These are phyloP conservation scores for Leucosticte australis DNA, from an alignment of 2,113 vertebrate species.

Conservation along the genomic window DNA sequence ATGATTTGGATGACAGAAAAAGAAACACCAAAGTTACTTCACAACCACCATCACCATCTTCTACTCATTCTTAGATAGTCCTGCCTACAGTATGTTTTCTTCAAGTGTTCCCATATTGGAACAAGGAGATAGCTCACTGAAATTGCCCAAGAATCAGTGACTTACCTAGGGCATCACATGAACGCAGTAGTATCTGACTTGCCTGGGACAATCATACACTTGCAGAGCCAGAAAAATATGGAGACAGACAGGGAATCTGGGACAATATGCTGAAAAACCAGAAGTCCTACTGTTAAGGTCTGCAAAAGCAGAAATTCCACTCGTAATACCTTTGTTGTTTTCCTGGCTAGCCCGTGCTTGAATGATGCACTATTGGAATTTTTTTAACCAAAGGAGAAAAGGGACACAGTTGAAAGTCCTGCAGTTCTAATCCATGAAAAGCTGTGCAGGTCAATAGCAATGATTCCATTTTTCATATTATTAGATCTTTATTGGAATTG, in stretches of 20 bases:
- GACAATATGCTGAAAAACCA: background rate
- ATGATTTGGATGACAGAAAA: background rate
- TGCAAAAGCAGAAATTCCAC: background rate
- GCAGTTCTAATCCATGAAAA: background rate
- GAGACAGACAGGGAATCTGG: background rate
- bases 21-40: background rate
- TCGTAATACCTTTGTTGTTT: background rate
- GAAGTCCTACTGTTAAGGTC: background rate
- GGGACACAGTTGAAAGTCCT: rapidly evolving
- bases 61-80: background rate
- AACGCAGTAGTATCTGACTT: background rate
- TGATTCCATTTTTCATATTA: background rate
- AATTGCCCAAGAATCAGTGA: background rate
- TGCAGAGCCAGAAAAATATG: background rate
- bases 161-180: background rate
- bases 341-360: background rate
- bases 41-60: background rate
- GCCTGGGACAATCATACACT: background rate
- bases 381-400: background rate
- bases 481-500: background rate
- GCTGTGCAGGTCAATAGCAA: background rate
- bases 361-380: background rate
- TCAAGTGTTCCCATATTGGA: background rate
- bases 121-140: background rate
- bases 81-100: background rate